A percentile compares a stretch with the other conserved stretches of the same genome.
These are phyloP conservation scores for Xanthia togata DNA, from an alignment of 2,888 invertebrate species.

Conservation along the genomic window DNA sequence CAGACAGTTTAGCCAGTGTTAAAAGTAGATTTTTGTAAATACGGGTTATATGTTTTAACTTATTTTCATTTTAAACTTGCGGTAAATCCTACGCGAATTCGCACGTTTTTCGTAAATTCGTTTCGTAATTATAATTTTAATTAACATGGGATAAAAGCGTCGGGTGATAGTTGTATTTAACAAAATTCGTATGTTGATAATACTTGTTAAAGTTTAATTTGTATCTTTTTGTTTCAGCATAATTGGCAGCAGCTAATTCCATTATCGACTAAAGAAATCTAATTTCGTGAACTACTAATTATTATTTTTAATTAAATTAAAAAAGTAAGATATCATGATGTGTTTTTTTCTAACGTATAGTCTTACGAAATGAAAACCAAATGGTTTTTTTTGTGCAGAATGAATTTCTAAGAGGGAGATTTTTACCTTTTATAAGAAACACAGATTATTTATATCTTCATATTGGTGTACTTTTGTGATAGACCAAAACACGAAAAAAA, in stretches of 20 bases:
- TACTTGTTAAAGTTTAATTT: not conserved
- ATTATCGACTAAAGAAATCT: not conserved
- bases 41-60: not conserved
- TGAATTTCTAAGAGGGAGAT: not conserved
- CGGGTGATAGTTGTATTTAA: not conserved
- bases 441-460: not conserved
- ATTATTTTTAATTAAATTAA: not conserved
- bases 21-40: not conserved
- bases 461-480: not conserved
- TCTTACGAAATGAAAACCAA: not conserved
- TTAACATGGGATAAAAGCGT: not conserved
- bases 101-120: not conserved
- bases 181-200: not conserved
- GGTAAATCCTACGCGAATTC: not conserved
- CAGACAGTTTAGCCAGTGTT: not conserved
- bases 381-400: not conserved
- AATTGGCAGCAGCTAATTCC: not conserved
- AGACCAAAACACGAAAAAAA: not conserved
- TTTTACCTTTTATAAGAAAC: not conserved
- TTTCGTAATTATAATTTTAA: constrained; percentile 9
- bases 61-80: not conserved
- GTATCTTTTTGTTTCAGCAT: constrained; percentile 17
- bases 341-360: not conserved
- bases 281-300: too few relatives aligned
- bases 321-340: too few relatives aligned